phyloP scores from a whole-genome alignment of 2,888 invertebrate genomes.

The Agonopterix alstromeriana region DNA sequence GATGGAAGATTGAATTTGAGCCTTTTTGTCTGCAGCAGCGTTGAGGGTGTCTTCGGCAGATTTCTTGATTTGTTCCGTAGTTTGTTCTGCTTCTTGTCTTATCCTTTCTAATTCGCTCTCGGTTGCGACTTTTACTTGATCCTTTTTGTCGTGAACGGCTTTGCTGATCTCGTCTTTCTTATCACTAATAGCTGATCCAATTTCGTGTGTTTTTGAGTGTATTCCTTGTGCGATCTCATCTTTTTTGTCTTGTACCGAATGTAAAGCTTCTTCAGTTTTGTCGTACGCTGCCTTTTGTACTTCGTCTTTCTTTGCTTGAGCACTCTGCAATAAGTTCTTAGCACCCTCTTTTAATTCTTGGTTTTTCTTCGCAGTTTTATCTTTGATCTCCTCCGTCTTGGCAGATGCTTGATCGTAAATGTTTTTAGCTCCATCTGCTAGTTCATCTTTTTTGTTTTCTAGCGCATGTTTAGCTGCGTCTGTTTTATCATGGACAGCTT shows the following conservation, averaged over 20 bases:
- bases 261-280: constrained; percentile 14
- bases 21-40: constrained; percentile 45
- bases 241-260: constrained; percentile 14
- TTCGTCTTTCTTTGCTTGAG: constrained; percentile 18
- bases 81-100: constrained; percentile 58
- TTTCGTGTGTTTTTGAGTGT: constrained; percentile 10
- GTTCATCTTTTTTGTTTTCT: constrained; percentile 41
- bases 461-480: constrained; percentile 33
- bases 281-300: constrained; percentile 16
- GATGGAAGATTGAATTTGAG: constrained; percentile 39
- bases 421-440: constrained; percentile 31
- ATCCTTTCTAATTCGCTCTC: constrained; percentile 54
- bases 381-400: constrained; percentile 26
- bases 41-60: constrained; percentile 57
- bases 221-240: constrained; percentile 11
- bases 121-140: constrained; percentile 31
- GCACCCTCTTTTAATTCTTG: constrained; percentile 18
- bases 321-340: constrained; percentile 16
- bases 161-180: constrained; percentile 24
- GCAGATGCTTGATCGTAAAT: constrained; percentile 25
- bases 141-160: constrained; percentile 23
- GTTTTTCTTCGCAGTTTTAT: constrained; percentile 20
- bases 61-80: constrained; percentile 64
- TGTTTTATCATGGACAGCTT: constrained; percentile 19
- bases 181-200: constrained; percentile 11